These are phyloP conservation scores for Neocrepidodera transversa DNA, from an alignment of 2,888 invertebrate species.

Conservation along the genomic window DNA sequence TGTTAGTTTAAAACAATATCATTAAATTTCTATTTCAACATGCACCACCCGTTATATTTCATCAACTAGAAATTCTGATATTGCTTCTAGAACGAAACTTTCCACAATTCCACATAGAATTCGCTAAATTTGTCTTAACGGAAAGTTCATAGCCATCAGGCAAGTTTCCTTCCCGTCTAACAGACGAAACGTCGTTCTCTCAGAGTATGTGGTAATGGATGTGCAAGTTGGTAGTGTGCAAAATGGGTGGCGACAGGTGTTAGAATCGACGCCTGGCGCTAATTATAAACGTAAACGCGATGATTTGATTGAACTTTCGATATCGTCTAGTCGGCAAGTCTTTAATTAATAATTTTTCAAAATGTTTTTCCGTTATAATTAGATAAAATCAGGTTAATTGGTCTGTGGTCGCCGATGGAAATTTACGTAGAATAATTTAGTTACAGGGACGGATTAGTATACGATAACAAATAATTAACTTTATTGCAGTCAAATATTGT, in stretches of 20 bases:
- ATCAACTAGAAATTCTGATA: no score
- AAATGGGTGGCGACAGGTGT: constrained; percentile 44
- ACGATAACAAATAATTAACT: no score
- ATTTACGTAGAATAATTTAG: no score
- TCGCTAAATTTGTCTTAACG: constrained; percentile 17
- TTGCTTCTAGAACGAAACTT: constrained; percentile 11
- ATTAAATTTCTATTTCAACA: no score
- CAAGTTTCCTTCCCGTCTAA: constrained; percentile 21
- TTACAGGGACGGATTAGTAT: no score
- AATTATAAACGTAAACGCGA: constrained; percentile 38
- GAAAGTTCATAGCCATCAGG: constrained; percentile 11
- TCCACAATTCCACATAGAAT: neutral
- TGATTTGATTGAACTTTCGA: constrained; percentile 20
- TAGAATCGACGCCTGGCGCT: constrained; percentile 38
- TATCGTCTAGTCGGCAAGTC: constrained; percentile 2
- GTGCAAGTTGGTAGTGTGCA: constrained; percentile 32
- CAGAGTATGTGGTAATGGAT: constrained; percentile 36
- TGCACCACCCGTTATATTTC: no score
- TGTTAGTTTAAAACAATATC: no score
- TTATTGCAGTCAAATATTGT: no score
- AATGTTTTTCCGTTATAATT: no score
- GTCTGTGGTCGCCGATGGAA: no score
- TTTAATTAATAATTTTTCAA: no score
- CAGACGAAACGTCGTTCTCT: constrained; percentile 40
- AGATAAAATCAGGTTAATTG: no score